Evolutionary conservation across 1,140 invertebrate genomes (phyloP), one percentile per base, ranked within the genome.

Genomic region (Delia radicum): DNA sequence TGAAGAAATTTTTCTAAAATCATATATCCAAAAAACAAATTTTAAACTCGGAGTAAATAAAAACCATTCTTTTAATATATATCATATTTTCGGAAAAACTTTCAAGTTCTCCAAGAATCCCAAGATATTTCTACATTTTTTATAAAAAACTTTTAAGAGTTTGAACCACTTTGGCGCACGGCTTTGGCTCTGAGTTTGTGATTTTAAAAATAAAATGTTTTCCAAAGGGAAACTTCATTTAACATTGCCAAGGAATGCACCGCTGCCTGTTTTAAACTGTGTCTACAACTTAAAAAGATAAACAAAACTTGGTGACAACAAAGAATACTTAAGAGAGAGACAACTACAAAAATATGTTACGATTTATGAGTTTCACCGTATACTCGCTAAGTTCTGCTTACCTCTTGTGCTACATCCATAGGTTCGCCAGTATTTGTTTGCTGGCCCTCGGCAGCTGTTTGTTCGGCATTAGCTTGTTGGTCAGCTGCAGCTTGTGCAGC

Each of bases 381-480:
- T 24, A 55, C 21, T 21, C 26, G 18, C 8, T 67, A 5, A 18
- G 29, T 24, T 7, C 2, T 15, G 80, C 83, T 81, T 84, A 90
- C 89, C 87, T 90, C 89, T 73, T 87, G 85, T 61, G 87, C 86
- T 61, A 78, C 79, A 62, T 86, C 85, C 72, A 87, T 85, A 26
- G 88, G 86, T 79, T 89, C 89, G 31, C 87, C 88, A 62, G 76
- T 46, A 65, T 79, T 80, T 61, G 74, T 76, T 73, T 82, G 85
- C 37, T 89, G 83, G 73, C 87, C 86, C 37, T 79, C 67, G 13
- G 65, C 65, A 1, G 83, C 26, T 79, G 79, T 31, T 84, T 87
- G 37, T 78, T 82, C 83, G 87, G 86, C 29, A 85, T 82, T 74
- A 87, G 88, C 88, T 31, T 88, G 88, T 69, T 88, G 85, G 42